Conservation (phyloP, 1,140 invertebrate genomes). For the Drosophila grimshawi region DNA sequence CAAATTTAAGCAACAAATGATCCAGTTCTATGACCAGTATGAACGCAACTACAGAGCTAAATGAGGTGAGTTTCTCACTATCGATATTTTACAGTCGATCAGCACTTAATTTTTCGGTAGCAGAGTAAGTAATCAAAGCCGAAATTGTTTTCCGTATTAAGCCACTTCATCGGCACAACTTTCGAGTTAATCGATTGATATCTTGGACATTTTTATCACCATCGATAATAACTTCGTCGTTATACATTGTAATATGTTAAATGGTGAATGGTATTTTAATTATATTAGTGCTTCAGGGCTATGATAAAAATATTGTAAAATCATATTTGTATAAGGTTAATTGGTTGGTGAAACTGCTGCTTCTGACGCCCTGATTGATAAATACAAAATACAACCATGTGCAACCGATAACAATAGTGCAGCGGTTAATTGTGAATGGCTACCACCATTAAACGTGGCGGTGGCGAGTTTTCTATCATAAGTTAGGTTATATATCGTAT, state of each 20-base stretch:
- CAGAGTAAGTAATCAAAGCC: background rate
- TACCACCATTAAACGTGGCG: slow-evolving; percentile 78
- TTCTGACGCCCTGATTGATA: slow-evolving; percentile 11
- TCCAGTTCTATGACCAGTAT: background rate
- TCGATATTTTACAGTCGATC: background rate
- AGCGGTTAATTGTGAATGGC: slow-evolving; percentile 46
- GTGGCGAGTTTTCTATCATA: slow-evolving; percentile 80
- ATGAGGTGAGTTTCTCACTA: background rate
- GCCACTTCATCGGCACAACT: too few species aligned
- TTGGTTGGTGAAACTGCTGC: background rate
- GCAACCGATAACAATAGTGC: slow-evolving; percentile 41
- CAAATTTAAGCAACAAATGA: slow-evolving; percentile 17
- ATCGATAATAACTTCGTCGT: too few species aligned
- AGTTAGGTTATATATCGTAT: slow-evolving; percentile 85
- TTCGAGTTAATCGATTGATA: too few species aligned
- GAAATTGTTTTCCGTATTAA: too few species aligned
- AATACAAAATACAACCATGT: slow-evolving; percentile 27
- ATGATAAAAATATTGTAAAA: background rate
- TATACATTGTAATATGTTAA: background rate
- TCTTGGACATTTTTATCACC: too few species aligned
- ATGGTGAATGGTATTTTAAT: slow-evolving; percentile 3
- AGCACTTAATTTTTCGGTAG: background rate
- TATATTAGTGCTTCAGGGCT: slow-evolving; percentile 10
- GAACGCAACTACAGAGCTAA: background rate
- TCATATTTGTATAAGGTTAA: background rate